phyloP scores from a whole-genome alignment of 2,113 vertebrate species.

The Andinoacara biseriatus region DNA sequence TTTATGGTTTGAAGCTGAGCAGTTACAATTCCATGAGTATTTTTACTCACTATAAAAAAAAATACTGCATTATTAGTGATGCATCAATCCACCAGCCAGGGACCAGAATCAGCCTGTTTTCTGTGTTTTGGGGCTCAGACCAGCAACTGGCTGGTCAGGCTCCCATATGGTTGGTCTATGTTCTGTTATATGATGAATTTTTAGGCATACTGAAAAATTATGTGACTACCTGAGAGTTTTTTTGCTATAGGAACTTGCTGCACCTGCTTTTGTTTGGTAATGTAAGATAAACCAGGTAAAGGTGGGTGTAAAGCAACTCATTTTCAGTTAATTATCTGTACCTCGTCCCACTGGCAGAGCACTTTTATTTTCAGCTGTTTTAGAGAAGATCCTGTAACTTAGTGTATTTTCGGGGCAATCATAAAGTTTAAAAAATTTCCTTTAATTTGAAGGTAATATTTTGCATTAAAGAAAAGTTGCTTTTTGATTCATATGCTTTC shows the following conservation, averaged over 20 bases:
- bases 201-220: neutral
- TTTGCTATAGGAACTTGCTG: neutral
- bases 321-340: no score
- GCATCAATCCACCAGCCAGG: no score
- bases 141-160: neutral
- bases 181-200: neutral
- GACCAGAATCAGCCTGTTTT: no score
- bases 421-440: neutral
- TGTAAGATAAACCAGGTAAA: neutral
- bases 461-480: neutral
- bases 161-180: neutral
- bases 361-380: neutral
- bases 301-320: no score
- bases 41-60: no score
- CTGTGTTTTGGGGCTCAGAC: neutral
- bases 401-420: neutral
- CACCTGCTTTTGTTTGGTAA: neutral
- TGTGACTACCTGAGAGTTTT: neutral
- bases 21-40: no score
- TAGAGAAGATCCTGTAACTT: fast-evolving
- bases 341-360: neutral
- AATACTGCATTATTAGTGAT: no score
- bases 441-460: neutral
- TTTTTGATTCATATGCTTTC: neutral
- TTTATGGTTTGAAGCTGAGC: no score